Conservation (phyloP, 2,113 vertebrate species). For the Pelusios castaneus region DNA sequence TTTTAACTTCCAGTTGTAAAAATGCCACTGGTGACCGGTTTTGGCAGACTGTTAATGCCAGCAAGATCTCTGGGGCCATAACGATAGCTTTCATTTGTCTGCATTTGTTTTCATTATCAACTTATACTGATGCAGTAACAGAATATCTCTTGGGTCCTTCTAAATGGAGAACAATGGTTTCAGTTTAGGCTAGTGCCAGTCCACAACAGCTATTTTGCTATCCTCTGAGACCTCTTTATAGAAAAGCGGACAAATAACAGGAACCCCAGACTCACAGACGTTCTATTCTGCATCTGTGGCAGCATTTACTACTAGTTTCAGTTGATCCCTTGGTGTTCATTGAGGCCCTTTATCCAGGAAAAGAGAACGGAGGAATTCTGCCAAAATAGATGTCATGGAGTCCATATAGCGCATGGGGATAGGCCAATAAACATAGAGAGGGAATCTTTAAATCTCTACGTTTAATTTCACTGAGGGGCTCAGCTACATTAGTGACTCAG, state of each 20-base stretch:
- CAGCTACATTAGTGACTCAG: not conserved
- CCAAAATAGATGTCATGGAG: not conserved
- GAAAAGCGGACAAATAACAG: not conserved
- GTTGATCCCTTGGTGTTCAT: not conserved
- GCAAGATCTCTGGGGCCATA: not conserved
- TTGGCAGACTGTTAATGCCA: not conserved
- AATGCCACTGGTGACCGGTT: not conserved
- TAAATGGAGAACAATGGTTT: not conserved
- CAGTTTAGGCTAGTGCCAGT: not conserved
- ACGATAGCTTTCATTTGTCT: not conserved
- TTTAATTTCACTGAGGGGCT: not conserved
- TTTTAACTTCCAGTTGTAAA: not conserved
- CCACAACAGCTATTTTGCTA: not conserved
- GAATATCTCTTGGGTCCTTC: rapidly evolving
- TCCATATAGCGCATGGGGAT: not conserved
- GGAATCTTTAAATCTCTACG: not conserved
- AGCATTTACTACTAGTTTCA: not conserved
- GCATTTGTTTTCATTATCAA: not conserved
- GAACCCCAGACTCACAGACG: not conserved
- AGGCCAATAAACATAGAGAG: not conserved
- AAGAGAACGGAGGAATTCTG: not conserved
- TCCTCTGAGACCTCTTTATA: not conserved
- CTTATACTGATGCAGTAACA: not conserved
- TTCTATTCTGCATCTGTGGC: not conserved
- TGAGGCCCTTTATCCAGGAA: not conserved